phyloP scores from a whole-genome alignment of 2,888 invertebrate species.

The Chalcosyrphus nemorum region DNA sequence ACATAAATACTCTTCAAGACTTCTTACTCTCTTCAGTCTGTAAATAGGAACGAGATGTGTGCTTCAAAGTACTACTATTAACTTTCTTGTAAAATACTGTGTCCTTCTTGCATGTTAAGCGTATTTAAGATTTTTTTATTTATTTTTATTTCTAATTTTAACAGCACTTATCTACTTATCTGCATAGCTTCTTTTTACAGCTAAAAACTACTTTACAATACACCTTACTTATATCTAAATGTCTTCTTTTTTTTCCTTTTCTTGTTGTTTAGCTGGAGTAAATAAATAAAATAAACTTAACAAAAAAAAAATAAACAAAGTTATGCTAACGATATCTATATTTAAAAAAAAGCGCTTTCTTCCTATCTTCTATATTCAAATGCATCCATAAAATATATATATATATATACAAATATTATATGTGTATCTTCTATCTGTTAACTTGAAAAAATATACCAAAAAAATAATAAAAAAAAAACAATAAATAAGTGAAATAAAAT shows the following conservation, averaged over 20 bases:
- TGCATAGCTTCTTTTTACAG: constrained; percentile 43
- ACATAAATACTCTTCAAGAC: background rate
- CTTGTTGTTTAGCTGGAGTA: constrained; percentile 73
- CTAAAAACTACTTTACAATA: constrained; percentile 60
- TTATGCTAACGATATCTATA: constrained; percentile 71
- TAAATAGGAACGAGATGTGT: constrained; percentile 33
- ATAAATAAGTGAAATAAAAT: constrained; percentile 32
- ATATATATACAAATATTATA: constrained; percentile 73
- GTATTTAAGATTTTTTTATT: background rate
- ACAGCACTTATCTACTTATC: constrained; percentile 57
- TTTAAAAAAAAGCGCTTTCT: constrained; percentile 66
- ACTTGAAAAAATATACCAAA: constrained; percentile 41
- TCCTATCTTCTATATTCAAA: constrained; percentile 72
- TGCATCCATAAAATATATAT: constrained; percentile 73
- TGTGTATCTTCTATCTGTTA: constrained; percentile 73
- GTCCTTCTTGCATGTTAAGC: constrained; percentile 42
- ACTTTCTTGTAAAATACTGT: constrained; percentile 4
- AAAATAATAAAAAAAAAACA: constrained; percentile 24
- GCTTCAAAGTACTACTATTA: constrained; percentile 18
- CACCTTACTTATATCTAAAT: constrained; percentile 70
- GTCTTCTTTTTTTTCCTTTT: constrained; percentile 71
- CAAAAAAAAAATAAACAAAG: constrained; percentile 52
- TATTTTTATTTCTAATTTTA: constrained; percentile 30
- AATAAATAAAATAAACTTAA: constrained; percentile 39
- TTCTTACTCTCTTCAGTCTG: constrained; percentile 10